Conservation (phyloP, 2,797 vertebrate genomes). For the Urocyon cinereoargenteus region DNA sequence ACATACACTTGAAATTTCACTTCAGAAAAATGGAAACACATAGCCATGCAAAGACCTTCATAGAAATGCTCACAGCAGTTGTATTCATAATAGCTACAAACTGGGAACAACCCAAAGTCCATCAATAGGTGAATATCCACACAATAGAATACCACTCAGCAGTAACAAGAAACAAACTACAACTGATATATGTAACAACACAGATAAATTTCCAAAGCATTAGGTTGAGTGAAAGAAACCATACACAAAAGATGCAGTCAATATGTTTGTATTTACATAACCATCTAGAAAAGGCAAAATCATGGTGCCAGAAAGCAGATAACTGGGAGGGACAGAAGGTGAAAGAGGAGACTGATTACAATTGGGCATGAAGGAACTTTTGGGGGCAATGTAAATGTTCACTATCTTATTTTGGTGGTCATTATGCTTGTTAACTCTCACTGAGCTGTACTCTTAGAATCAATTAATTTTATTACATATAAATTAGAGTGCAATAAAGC, state of each 20-base stretch:
- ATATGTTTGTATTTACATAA: background rate
- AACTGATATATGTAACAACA: background rate
- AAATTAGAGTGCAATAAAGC: background rate
- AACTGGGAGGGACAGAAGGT: background rate
- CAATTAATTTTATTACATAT: background rate
- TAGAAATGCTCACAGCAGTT: background rate
- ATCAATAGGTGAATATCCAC: background rate
- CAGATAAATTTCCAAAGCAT: background rate
- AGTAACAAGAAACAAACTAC: background rate
- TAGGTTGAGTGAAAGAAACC: background rate
- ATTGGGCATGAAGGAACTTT: background rate
- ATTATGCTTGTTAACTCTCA: background rate
- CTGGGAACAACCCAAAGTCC: background rate
- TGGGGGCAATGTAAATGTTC: background rate
- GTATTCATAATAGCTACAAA: background rate
- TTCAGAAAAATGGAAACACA: background rate
- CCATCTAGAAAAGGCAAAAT: background rate
- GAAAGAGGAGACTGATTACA: background rate
- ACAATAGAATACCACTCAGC: background rate
- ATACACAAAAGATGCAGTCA: background rate
- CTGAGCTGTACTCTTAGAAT: background rate
- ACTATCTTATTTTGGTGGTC: background rate
- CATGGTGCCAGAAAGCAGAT: background rate
- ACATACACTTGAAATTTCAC: background rate
- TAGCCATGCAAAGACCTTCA: background rate